Evolutionary conservation across 2,888 invertebrate species (phyloP).

Genomic region (Thereva unica): DNA sequence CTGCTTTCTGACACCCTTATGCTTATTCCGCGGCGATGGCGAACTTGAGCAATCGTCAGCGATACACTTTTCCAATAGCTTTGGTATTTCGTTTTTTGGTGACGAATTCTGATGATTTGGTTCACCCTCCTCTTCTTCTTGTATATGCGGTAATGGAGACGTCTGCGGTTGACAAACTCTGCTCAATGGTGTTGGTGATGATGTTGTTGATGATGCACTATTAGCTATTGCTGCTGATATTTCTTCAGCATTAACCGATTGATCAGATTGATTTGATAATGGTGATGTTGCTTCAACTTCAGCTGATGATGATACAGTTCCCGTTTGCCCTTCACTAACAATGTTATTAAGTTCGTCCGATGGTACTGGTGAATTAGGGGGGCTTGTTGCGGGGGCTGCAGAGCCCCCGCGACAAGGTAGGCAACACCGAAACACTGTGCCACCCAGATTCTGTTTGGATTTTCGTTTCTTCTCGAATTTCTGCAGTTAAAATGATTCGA

Average conservation of each 20-base stretch:
- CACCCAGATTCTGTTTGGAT: conserved; percentile 60
- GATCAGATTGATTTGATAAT: conserved; percentile 49
- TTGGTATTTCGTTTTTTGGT: conserved; percentile 56
- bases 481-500: conserved; percentile 33
- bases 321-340: conserved; percentile 44
- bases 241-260: conserved; percentile 13
- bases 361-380: conserved; percentile 56
- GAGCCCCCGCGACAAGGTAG: conserved; percentile 82
- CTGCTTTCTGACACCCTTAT: conserved; percentile 54
- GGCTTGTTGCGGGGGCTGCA: conserved; percentile 65
- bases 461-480: conserved; percentile 47
- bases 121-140: conserved; percentile 74
- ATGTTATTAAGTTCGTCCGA: conserved; percentile 50
- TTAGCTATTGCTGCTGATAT: conserved; percentile 39
- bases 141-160: conserved; percentile 78
- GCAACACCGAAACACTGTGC: conserved; percentile 81
- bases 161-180: conserved; percentile 65
- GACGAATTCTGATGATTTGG: conserved; percentile 60
- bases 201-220: conserved; percentile 34
- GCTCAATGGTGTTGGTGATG: conserved; percentile 53
- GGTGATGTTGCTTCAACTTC: conserved; percentile 47
- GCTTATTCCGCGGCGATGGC: conserved; percentile 57
- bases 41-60: conserved; percentile 50
- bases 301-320: conserved; percentile 41
- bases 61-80: conserved; percentile 53